A percentile compares a stretch with the other conserved stretches of the same genome.
Evolutionary conservation across 1,140 invertebrate species (phyloP).

Genomic region (Cydia pomonella): DNA sequence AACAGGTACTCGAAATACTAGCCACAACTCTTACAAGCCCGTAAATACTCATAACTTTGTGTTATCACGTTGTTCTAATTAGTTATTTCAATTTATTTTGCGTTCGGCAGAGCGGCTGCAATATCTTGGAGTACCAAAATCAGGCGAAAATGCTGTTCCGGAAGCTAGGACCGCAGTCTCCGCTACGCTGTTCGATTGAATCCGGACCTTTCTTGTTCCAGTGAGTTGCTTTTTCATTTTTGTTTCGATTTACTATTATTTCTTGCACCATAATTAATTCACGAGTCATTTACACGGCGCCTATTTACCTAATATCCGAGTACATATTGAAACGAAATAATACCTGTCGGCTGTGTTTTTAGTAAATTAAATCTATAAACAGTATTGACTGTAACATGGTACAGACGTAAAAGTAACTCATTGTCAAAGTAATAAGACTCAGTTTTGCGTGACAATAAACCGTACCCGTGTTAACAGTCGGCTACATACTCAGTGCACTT

Average conservation of each 20-base stretch:
- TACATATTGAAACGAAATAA: background rate
- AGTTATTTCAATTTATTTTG: constrained; percentile 64
- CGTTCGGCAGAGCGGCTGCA: constrained; percentile 91
- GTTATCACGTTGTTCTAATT: constrained; percentile 39
- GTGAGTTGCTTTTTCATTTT: constrained; percentile 86
- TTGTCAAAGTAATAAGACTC: background rate
- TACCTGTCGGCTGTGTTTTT: background rate
- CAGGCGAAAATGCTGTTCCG: constrained; percentile 99
- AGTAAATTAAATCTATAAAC: background rate
- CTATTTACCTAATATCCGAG: background rate
- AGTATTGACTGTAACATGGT: background rate
- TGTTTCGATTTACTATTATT: constrained; percentile 45
- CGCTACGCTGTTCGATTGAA: constrained; percentile 96
- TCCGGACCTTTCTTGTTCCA: constrained; percentile 98
- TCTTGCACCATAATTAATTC: constrained; percentile 17
- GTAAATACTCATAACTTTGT: constrained; percentile 27
- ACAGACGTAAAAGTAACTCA: background rate
- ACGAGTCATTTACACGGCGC: background rate
- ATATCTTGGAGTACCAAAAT: constrained; percentile 98
- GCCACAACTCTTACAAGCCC: constrained; percentile 26
- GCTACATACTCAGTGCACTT: background rate
- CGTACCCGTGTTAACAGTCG: background rate
- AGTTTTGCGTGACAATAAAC: background rate
- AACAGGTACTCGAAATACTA: constrained; percentile 87
- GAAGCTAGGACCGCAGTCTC: constrained; percentile 93